phyloP scores from a whole-genome alignment of 2,113 vertebrate species.

The Clarias gariepinus region DNA sequence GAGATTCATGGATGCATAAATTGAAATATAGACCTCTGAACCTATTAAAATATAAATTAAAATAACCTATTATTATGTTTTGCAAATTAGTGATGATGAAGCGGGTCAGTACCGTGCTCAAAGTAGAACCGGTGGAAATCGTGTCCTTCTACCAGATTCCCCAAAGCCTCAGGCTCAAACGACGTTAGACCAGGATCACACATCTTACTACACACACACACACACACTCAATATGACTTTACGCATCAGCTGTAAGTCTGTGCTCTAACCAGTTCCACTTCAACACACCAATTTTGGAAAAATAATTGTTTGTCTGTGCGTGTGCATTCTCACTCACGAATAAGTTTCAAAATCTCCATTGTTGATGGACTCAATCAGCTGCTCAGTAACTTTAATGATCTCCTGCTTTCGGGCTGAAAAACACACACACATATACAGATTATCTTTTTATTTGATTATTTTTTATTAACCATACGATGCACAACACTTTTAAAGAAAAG shows the following conservation, averaged over 20 bases:
- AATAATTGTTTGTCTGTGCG: slow-evolving; percentile 2
- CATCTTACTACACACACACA: slow-evolving; percentile 82
- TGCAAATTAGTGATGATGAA: background rate
- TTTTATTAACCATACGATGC: background rate
- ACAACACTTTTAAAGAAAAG: background rate
- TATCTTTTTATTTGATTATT: too few relatives aligned
- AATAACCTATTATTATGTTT: background rate
- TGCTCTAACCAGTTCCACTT: background rate
- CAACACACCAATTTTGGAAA: background rate
- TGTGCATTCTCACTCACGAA: slow-evolving; percentile 63
- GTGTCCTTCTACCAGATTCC: slow-evolving; percentile 96
- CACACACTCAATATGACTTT: background rate
- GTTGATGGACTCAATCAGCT: slow-evolving; percentile 78
- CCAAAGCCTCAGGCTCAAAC: slow-evolving; percentile 95
- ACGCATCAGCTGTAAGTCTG: too few relatives aligned
- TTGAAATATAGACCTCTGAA: too few relatives aligned
- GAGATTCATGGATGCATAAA: background rate
- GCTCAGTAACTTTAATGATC: slow-evolving; percentile 78
- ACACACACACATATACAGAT: slow-evolving; percentile 20
- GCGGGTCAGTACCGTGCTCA: slow-evolving; percentile 82
- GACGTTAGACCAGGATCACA: slow-evolving; percentile 96
- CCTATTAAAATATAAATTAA: too few relatives aligned
- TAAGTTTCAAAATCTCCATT: slow-evolving; percentile 78
- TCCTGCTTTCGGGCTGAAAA: slow-evolving; percentile 76
- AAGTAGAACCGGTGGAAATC: slow-evolving; percentile 98